phyloP scores from a whole-genome alignment of 2,797 vertebrate genomes.

The Alauda arvensis region DNA sequence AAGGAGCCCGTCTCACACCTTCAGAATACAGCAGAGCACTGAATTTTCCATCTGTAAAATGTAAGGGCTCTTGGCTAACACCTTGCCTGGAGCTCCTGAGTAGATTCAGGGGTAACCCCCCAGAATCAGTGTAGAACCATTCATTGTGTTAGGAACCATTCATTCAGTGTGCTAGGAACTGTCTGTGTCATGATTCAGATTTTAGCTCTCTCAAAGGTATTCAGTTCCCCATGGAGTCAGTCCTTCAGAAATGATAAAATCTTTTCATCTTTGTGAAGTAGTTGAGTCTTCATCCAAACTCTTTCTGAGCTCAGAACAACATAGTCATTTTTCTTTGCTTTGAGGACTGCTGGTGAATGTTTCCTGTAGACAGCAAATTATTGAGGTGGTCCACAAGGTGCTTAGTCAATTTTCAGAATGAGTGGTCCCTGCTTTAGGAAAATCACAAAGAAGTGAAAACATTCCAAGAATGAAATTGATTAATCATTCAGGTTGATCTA shows the following conservation, averaged over 20 bases:
- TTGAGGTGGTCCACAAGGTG: conserved; percentile 1
- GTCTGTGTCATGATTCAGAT: background rate
- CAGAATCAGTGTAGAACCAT: background rate
- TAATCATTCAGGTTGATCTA: conserved; percentile 10
- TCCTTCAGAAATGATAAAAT: background rate
- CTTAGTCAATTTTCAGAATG: conserved; percentile 19
- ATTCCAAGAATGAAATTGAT: conserved; percentile 1
- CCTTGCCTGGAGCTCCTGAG: background rate
- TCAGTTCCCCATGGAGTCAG: background rate
- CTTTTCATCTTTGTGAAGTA: background rate
- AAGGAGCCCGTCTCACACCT: background rate
- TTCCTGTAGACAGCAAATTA: background rate
- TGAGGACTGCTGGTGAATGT: background rate
- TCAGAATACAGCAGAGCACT: background rate
- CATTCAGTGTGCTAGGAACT: background rate
- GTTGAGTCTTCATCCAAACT: background rate
- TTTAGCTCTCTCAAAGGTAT: background rate
- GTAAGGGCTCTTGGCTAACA: background rate
- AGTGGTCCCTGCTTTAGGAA: conserved; percentile 17
- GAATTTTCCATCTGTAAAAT: background rate
- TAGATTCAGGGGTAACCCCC: background rate
- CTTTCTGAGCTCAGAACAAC: background rate
- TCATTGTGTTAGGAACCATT: background rate
- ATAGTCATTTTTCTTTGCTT: background rate
- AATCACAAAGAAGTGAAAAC: conserved; percentile 13